These are phyloP conservation scores for Brachionus koreanus DNA, from an alignment of 1,140 invertebrate genomes.

Conservation along the genomic window DNA sequence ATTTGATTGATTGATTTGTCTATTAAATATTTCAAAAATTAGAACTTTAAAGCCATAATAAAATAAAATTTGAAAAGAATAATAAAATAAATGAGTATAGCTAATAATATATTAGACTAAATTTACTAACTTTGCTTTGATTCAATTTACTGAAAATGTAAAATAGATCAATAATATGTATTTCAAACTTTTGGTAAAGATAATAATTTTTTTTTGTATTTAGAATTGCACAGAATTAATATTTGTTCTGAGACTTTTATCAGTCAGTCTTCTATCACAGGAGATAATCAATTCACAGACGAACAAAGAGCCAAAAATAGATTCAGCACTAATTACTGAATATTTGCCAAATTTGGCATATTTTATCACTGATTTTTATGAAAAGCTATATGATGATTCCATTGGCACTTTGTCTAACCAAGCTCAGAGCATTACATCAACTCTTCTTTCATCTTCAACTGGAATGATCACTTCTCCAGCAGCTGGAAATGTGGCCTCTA, in stretches of 20 bases:
- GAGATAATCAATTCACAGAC: constrained; percentile 86
- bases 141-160: too few species aligned
- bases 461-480: background rate
- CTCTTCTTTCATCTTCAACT: constrained; percentile 15
- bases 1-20: too few species aligned
- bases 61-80: too few species aligned
- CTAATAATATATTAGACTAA: too few species aligned
- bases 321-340: constrained; percentile 46
- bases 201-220: constrained; percentile 47
- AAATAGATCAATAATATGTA: too few species aligned
- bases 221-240: constrained; percentile 83
- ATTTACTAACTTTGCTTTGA: too few species aligned
- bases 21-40: too few species aligned
- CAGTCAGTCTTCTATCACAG: constrained; percentile 86
- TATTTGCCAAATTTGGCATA: constrained; percentile 43
- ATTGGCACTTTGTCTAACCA: background rate
- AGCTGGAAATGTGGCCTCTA: background rate
- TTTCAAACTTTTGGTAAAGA: too few species aligned
- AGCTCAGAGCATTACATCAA: background rate
- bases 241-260: constrained; percentile 83
- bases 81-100: too few species aligned
- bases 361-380: constrained; percentile 41
- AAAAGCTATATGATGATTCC: constrained; percentile 40
- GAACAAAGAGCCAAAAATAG: constrained; percentile 83
- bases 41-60: too few species aligned